Base-by-base conservation (phyloP, 2,797 vertebrate species). In the Selene dorsalis region DNA sequence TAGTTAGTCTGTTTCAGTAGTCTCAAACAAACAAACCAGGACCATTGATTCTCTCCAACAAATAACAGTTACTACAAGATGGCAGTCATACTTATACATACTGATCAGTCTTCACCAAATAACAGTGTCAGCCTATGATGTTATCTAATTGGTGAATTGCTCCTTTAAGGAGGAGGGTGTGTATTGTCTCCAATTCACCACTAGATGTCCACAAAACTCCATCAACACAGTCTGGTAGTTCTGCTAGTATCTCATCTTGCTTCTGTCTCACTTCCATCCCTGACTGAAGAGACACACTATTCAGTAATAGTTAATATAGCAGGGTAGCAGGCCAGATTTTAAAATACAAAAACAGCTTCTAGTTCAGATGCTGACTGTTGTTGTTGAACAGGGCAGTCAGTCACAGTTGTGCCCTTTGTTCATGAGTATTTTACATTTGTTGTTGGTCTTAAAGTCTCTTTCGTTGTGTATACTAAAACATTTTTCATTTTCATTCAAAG, bases 141-240 rank as follows among this genome's bases (percentile, higher is more conserved):
- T 38, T 5, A 64, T 22, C 22, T 50, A 72, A 16, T 1, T 22
- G 4, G 32, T 2, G 22, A 18, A 7, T 22, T 43, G 11, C 43
- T 39, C 45, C 17, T 64, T 72, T 26, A 20, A 56, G 9, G 22
- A 24, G 4, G 11, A 4, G 18, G 6, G 14, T 0, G 24, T 84
- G 87, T 55, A 24, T 13, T 82, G 45, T 16, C 59, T 24, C 6
- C 1, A 4, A 45, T 8, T 45, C 14, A 38, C 76, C 89, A 79
- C 80, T 75, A 88, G 89, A 82, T 87, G 86, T 83, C 83, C 57
- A 2, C 0, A 28, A 28, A 14, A 26, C 24, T 0, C 50, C 50
- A 53, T 26, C 13, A 2, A 2, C 22, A 24, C 8, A 11, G 22
- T 13, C 4, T 24, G n/a, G 22, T 22, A 1, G 50, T 24, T 22